Percentiles rank a stretch among this genome's conserved stretches.
Conservation (phyloP, 1,140 invertebrate species). For the Bombyx mori region ASM3026992v2 NC_085123.1:727001-727500, state of each 20-base stretch:
- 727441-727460: conserved; percentile 28
- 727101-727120: conserved; percentile 24
- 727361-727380: conserved; percentile 27
- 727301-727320: conserved; percentile 87
- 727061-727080: conserved; percentile 39
- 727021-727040: conserved; percentile 43
- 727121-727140: conserved; percentile 33
- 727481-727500: background rate
- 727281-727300: conserved; percentile 84
- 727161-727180: conserved; percentile 33
- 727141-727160: conserved; percentile 41
- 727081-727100: conserved; percentile 40
- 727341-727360: conserved; percentile 72
- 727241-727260: conserved; percentile 85
- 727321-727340: conserved; percentile 83
- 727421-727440: conserved; percentile 45
- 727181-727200: conserved; percentile 38
- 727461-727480: conserved; percentile 35
- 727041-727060: conserved; percentile 48
- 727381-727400: conserved; percentile 32
- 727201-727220: conserved; percentile 48
- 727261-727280: conserved; percentile 74
- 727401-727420: conserved; percentile 47
- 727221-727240: conserved; percentile 71
- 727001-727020: conserved; percentile 44